Conservation (phyloP, 2,113 vertebrate genomes). For the Hemibagrus wyckioides region DNA sequence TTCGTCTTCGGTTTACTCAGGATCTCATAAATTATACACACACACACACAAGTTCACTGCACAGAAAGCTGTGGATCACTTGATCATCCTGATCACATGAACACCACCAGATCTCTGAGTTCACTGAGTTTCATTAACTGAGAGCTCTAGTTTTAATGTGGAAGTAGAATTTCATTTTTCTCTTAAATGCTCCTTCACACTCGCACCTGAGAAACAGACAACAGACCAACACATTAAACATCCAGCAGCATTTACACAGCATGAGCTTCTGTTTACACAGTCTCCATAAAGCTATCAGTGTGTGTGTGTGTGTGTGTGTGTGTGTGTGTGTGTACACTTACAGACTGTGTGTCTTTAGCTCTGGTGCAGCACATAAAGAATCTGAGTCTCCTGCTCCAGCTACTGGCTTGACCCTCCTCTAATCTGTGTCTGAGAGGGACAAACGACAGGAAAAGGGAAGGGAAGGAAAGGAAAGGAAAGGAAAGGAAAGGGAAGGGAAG, state of each 20-base stretch:
- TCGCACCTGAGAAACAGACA: not conserved
- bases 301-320: conserved; percentile 9
- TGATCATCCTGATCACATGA: not conserved
- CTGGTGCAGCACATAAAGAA: conserved; percentile 97
- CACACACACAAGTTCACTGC: not conserved
- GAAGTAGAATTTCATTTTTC: not conserved
- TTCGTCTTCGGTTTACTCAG: not conserved
- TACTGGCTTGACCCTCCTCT: conserved; percentile 97
- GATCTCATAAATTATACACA: not conserved
- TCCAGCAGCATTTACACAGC: not conserved
- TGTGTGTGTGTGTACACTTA: conserved; percentile 69
- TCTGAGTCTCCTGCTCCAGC: conserved; percentile 94
- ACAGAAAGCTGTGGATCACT: not conserved
- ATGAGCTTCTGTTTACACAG: not conserved
- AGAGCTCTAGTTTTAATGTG: not conserved
- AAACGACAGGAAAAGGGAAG: not conserved
- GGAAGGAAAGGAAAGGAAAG: not conserved
- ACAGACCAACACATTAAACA: not conserved
- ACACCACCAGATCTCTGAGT: too few species aligned
- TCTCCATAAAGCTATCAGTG: not conserved
- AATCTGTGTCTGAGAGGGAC: conserved; percentile 82
- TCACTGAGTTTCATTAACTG: too few species aligned
- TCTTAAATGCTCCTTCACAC: too few species aligned
- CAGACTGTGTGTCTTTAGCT: conserved; percentile 96
- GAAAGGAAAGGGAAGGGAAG: not conserved